These are phyloP conservation scores for Drosophila percnosoma DNA, from an alignment of 2,888 invertebrate genomes.

Conservation along the genomic window DNA sequence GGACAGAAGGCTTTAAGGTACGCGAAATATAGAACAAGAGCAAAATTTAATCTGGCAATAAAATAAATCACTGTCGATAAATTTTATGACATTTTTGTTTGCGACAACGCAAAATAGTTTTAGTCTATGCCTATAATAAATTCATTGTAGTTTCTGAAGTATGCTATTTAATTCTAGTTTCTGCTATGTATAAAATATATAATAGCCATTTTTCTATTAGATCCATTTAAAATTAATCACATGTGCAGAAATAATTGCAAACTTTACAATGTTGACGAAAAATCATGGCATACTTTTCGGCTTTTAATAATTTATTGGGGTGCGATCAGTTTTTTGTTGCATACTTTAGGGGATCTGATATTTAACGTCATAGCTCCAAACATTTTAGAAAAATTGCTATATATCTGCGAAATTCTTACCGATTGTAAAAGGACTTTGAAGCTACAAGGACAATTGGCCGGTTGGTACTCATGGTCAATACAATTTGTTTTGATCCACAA, in stretches of 20 bases:
- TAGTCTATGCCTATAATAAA: neutral
- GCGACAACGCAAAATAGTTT: neutral
- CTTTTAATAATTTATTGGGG: neutral
- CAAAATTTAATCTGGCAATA: neutral
- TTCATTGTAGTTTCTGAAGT: neutral
- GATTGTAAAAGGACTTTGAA: no score
- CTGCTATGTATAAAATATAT: neutral
- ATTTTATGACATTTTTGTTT: neutral
- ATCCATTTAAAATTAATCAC: neutral
- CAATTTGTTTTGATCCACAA: neutral
- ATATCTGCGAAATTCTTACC: no score
- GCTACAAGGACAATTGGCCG: neutral
- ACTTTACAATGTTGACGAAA: neutral
- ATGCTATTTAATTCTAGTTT: neutral
- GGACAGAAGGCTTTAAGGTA: neutral
- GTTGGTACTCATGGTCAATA: neutral
- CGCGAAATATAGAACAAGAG: neutral
- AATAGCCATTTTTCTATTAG: neutral
- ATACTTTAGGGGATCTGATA: neutral
- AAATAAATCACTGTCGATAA: neutral
- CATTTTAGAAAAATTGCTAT: neutral
- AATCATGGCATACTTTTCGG: neutral
- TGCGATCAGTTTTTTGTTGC: neutral
- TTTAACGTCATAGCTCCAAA: neutral
- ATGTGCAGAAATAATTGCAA: neutral